Percentiles rank a stretch among this genome's conserved stretches.
Evolutionary conservation across 2,113 vertebrate genomes (phyloP).

Genomic region (Suncus etruscus): DNA sequence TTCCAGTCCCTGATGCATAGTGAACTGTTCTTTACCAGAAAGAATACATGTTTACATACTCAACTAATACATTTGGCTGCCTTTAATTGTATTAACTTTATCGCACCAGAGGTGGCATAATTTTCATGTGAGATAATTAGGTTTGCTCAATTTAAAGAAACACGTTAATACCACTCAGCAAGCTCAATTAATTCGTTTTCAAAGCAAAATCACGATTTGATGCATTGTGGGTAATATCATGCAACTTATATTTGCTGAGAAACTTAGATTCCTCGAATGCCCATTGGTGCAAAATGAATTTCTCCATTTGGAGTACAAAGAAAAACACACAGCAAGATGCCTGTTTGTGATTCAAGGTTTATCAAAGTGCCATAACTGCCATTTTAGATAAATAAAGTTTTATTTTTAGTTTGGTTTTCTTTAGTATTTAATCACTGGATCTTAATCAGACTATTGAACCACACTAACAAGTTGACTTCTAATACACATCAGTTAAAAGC

Average conservation of each 20-base stretch:
- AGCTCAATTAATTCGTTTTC: constrained; percentile 89
- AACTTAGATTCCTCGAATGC: constrained; percentile 77
- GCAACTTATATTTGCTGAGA: constrained; percentile 86
- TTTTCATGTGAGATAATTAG: constrained; percentile 88
- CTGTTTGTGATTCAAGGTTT: constrained; percentile 67
- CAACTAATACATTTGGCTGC: constrained; percentile 85
- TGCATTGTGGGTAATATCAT: constrained; percentile 88
- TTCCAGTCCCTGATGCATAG: constrained; percentile 80
- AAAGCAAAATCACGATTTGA: constrained; percentile 85
- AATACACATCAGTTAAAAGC: constrained; percentile 48
- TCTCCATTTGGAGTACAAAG: constrained; percentile 74
- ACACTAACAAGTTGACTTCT: constrained; percentile 55
- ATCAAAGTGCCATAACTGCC: constrained; percentile 77
- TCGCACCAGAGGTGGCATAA: constrained; percentile 88
- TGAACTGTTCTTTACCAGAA: constrained; percentile 81
- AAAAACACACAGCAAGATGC: constrained; percentile 77
- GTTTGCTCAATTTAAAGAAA: constrained; percentile 89
- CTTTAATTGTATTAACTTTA: constrained; percentile 88
- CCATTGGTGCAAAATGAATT: constrained; percentile 83
- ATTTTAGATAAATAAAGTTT: constrained; percentile 34
- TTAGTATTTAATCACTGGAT: neutral
- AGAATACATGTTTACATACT: constrained; percentile 84
- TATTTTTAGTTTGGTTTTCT: constrained; percentile 73
- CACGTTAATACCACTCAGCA: constrained; percentile 88
- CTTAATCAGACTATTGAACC: constrained; percentile 59